phyloP scores from a whole-genome alignment of 2,888 invertebrate genomes.

The Calliphora vomitoria region DNA sequence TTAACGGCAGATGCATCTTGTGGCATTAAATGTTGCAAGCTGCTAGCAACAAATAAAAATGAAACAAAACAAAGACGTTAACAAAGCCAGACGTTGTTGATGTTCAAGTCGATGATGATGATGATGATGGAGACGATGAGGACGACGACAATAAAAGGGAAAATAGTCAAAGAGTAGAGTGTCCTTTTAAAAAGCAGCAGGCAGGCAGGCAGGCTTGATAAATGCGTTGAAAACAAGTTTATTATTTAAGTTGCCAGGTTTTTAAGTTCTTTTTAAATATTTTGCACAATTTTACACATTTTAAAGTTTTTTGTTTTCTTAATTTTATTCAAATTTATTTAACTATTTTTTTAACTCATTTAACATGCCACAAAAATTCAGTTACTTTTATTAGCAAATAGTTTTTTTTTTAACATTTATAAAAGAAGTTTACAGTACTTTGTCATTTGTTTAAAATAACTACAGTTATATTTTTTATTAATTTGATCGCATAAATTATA shows the following conservation, averaged over 20 bases:
- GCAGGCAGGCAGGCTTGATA: conserved; percentile 41
- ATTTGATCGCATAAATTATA: background rate
- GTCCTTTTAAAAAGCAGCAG: conserved; percentile 27
- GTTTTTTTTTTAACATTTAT: background rate
- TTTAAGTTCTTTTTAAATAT: background rate
- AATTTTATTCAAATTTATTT: background rate
- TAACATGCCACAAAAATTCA: background rate
- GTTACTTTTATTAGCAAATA: background rate
- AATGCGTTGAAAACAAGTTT: conserved; percentile 61
- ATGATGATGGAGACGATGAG: conserved; percentile 36
- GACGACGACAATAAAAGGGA: conserved; percentile 54
- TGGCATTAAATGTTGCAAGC: conserved; percentile 74
- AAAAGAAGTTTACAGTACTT: background rate
- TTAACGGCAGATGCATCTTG: conserved; percentile 74
- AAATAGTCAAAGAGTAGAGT: conserved; percentile 16
- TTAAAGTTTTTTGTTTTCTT: background rate
- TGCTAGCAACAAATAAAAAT: conserved; percentile 67
- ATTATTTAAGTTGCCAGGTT: conserved; percentile 39
- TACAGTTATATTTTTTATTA: background rate
- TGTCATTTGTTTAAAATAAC: background rate
- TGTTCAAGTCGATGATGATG: conserved; percentile 27
- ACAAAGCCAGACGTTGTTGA: conserved; percentile 55
- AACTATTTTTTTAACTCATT: background rate
- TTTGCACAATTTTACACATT: conserved; percentile 16
- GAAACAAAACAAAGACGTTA: conserved; percentile 61